phyloP scores from a whole-genome alignment of 2,797 vertebrate species.

The Eleutherodactylus coqui region DNA sequence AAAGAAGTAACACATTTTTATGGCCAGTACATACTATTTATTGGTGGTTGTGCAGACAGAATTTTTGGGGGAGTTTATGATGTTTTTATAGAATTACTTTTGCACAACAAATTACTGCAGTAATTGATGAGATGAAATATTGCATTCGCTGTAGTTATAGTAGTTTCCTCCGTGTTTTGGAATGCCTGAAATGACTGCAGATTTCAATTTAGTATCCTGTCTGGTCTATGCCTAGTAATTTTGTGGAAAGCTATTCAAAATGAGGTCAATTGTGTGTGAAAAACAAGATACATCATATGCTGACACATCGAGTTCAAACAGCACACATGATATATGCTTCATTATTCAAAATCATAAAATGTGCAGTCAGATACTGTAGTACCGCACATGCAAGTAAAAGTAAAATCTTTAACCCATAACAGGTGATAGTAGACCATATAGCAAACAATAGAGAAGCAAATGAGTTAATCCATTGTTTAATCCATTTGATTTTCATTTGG shows the following conservation, averaged over 20 bases:
- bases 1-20: conserved; percentile 49
- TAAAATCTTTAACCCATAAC: conserved; percentile 8
- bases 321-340: conserved; percentile 57
- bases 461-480: not conserved
- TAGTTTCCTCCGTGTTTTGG: conserved; percentile 17
- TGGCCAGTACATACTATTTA: conserved; percentile 20
- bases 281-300: conserved; percentile 59
- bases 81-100: conserved; percentile 49
- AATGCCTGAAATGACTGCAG: conserved; percentile 39
- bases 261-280: conserved; percentile 62
- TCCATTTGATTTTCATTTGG: not conserved
- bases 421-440: not conserved
- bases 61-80: conserved; percentile 52
- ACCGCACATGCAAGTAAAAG: not conserved
- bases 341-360: conserved; percentile 57
- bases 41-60: not conserved
- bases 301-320: conserved; percentile 54
- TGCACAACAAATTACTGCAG: conserved; percentile 49
- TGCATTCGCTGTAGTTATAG: conserved; percentile 25
- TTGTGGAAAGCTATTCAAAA: conserved; percentile 56
- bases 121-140: conserved; percentile 59
- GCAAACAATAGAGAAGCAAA: not conserved
- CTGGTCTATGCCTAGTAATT: conserved; percentile 54
- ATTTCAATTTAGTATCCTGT: conserved; percentile 56
- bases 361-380: conserved; percentile 39